phyloP scores from a whole-genome alignment of 2,113 vertebrate genomes.

The Poecile atricapillus region DNA sequence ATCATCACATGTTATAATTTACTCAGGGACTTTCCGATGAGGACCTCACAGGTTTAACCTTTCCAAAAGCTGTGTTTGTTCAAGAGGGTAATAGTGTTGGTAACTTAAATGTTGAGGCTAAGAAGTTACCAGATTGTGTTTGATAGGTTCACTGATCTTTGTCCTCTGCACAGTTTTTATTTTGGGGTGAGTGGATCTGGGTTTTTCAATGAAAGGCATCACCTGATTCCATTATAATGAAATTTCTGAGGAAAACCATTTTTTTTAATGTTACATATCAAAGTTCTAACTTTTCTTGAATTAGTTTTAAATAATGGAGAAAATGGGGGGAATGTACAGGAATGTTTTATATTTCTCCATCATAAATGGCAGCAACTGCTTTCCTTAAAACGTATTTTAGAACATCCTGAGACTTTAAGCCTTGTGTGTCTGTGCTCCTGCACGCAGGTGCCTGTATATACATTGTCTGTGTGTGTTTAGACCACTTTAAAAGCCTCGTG shows the following conservation, averaged over 20 bases:
- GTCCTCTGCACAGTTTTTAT: background rate
- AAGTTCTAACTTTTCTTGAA: background rate
- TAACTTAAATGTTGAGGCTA: background rate
- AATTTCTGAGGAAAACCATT: background rate
- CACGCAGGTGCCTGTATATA: background rate
- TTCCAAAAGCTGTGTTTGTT: conserved; percentile 59
- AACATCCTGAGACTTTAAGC: background rate
- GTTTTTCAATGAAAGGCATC: background rate
- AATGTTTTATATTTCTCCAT: background rate
- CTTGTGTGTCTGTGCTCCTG: background rate
- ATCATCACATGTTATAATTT: conserved; percentile 68
- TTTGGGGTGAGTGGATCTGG: background rate
- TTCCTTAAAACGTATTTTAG: background rate
- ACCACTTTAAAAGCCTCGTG: background rate
- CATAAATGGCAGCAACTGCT: background rate
- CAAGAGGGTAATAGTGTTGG: background rate
- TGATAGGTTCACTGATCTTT: background rate
- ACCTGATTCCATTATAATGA: background rate
- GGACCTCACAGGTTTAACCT: conserved; percentile 62
- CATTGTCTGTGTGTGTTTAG: background rate
- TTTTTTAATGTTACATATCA: background rate
- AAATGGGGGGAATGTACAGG: background rate
- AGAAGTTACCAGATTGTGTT: background rate
- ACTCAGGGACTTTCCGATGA: conserved; percentile 66
- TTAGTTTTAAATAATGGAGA: background rate